Base-by-base conservation (phyloP, 2,888 invertebrate species). In the Asteroscopus sphinx region DNA sequence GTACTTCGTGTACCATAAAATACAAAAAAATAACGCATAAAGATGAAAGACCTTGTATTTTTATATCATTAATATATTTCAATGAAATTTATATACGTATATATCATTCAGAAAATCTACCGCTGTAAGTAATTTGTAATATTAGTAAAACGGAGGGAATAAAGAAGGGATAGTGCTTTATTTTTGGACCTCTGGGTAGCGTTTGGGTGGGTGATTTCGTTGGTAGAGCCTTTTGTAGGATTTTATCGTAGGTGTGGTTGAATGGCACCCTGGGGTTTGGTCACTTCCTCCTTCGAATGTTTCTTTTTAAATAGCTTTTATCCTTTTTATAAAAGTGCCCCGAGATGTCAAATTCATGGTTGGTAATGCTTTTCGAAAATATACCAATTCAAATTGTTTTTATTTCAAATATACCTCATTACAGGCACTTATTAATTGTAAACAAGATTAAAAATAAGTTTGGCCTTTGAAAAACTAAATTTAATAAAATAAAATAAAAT, bases 191-290 rank as follows among this genome's bases (percentile, higher is more conserved):
- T 55, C 51, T 40, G 56, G 45, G 40, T 44, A 45, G 32, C 51
- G 57, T 70, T 64, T 54, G 40, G 40, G 52, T 44, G 33, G 41
- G 55, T 48, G 39, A 59, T 53, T 58, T 63, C 21, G 40, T 54
- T 48, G 60, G 59, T 55, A 42, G 45, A 13, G 26, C 41, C 40
- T 55, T 61, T 67, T 52, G 45, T 68, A 48, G 47, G 28, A 63
- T 49, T 54, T 68, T 52, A 52, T 37, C 44, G 56, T 57, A 49
- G 57, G 66, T 69, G 55, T 58, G 55, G 55, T 49, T 66, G 56
- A 63, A 67, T 67, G 41, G 53, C 53, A 51, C 37, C 21, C 53
- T 44, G 35, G 62, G 62, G 62, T 58, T 53, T 60, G 53, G 66
- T 51, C 55, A 65, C 66, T 63, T 65, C 65, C 45, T 64, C 25